Conservation (phyloP, 1,140 invertebrate genomes). For the Tenebrio molitor region DNA sequence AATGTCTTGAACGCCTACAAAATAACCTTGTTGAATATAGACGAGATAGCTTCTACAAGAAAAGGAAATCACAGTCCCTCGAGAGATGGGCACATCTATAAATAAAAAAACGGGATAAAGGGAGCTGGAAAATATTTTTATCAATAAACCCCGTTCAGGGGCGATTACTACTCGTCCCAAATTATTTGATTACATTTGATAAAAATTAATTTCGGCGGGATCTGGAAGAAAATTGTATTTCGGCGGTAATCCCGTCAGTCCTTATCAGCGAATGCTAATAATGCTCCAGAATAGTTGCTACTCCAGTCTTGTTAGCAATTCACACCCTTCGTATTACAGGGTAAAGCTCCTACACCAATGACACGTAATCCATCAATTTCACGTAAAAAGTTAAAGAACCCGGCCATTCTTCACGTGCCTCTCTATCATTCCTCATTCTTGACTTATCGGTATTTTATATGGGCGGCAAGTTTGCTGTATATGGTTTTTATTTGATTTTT, state of each 20-base stretch:
- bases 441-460: constrained; percentile 52
- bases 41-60: constrained; percentile 33
- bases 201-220: no score
- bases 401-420: constrained; percentile 48
- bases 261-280: constrained; percentile 37
- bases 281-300: constrained; percentile 16
- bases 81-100: constrained; percentile 3
- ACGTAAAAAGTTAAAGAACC: constrained; percentile 51
- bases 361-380: constrained; percentile 54
- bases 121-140: neutral
- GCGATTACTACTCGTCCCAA: no score
- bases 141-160: no score
- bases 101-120: constrained; percentile 15
- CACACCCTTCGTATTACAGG: constrained; percentile 42
- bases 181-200: no score
- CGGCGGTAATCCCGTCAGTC: neutral
- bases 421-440: constrained; percentile 53
- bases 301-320: constrained; percentile 40
- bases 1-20: constrained; percentile 37
- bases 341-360: constrained; percentile 44
- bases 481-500: constrained; percentile 42
- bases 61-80: constrained; percentile 16
- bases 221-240: no score
- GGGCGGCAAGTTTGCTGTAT: constrained; percentile 30
- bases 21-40: constrained; percentile 38